Conservation (phyloP, 2,797 vertebrate species). For the Eospalax fontanierii region DNA sequence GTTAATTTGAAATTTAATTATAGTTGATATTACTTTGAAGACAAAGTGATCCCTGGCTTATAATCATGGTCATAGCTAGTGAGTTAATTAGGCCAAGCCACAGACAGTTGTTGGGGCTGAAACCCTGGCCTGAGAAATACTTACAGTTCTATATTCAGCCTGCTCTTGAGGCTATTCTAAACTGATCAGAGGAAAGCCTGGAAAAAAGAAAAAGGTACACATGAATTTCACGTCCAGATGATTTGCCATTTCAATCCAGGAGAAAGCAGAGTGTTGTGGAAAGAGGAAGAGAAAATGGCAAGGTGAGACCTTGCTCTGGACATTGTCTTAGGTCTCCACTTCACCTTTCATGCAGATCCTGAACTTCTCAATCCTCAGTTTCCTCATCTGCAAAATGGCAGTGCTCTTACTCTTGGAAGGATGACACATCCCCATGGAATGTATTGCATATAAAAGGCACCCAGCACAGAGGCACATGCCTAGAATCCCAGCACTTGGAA, state of each 20-base stretch:
- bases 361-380: constrained; percentile 27
- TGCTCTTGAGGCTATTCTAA: background rate
- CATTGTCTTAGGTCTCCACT: background rate
- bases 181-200: background rate
- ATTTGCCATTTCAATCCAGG: background rate
- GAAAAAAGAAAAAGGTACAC: background rate
- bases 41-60: background rate
- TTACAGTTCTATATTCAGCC: background rate
- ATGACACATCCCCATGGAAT: background rate
- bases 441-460: background rate
- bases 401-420: background rate
- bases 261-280: background rate
- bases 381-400: constrained; percentile 21
- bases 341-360: background rate
- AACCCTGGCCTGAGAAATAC: background rate
- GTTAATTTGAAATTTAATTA: constrained; percentile 35
- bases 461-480: too few relatives aligned
- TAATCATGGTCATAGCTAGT: background rate
- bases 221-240: constrained; percentile 32
- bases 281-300: background rate
- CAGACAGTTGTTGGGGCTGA: background rate
- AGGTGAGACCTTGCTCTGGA: background rate
- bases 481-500: background rate
- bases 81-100: background rate
- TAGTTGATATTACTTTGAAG: background rate